Base-by-base conservation (phyloP, 2,797 vertebrate species). In the Danio choprae region DNA sequence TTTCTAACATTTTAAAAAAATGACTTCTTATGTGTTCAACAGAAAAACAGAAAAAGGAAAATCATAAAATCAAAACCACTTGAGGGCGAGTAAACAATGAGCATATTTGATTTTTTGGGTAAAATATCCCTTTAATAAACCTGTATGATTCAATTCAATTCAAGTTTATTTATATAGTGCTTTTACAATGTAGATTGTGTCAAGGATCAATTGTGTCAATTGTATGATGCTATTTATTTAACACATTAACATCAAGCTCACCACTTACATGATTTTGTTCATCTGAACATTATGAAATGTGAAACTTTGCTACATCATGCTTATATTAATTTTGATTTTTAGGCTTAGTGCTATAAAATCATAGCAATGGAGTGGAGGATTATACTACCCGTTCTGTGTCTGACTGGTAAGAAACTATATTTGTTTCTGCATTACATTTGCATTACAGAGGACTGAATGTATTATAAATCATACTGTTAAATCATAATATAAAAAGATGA, bases 291-390 rank as follows among this genome's bases (percentile, higher is more conserved):
- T 18, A 10, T 36, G 8, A 44, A 55, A 44, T 13, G 5, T 44
- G 13, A 1, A 62, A 62, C 11, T 46, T 55, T 12, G 15, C 5
- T 13, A 4, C 13, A 58, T 44, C 40, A 16, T 15, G 55, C 46
- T 7, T 43, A 5, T 58, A 6, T 29, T 59, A 0, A 43, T 65
- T 16, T 67, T 36, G 1, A 16, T n/a, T 67, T 58, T 60, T 22
- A 78, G 65, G 44, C 0, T 1, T 60, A 15, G 20, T 48, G 13
- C 44, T 7, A 60, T 43, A 79, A 64, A 5, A 62, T 38, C 22
- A 69, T 12, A 2, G 9, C 44, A 51, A 79, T 79, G 77, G 59
- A 79, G 58, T 79, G 59, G 77, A 73, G 22, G 22, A 22, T 79
- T 48, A 4, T 79, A 18, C 12, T 63, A 13, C 10, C 40, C 4